Evolutionary conservation across 2,888 invertebrate species (phyloP), one percentile per base, ranked within the genome.

Genomic region (Harpalus rubripes): DNA sequence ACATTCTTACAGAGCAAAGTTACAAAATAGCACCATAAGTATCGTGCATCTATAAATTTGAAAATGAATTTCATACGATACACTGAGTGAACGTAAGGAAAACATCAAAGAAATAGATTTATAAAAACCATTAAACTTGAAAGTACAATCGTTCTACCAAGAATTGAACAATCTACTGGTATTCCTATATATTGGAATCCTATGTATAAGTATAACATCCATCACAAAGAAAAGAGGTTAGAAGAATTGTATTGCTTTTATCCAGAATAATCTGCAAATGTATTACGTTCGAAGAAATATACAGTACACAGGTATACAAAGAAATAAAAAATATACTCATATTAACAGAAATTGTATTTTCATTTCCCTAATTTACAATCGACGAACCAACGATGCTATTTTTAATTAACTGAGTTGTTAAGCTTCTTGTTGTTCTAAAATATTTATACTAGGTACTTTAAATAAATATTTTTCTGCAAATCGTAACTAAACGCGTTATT

Each of bases 71-170:
- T 4, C 12, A 12, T 52, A 22, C 22, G 1, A 22, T 22, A 52
- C 10, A 52, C 8, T 10, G 44, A 4, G 44, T 1, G 6, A 10
- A 10, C 26, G 3, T 7, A 12, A 63, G 12, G 16, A 22, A 63
- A 63, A 63, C 12, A 12, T 63, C 10, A 26, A 63, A 22, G 63
- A 26, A 63, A 4, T 63, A 22, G 26, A 63, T 63, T 26, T 63
- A 18, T 61, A 18, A 2, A 3, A 16, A 61, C 58, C 22, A 16
- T 52, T 63, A 63, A 63, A 26, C 63, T 12, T 26, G 12, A 63
- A 63, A 52, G 44, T 52, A 10, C 32, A 65, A 32, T 12, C 32
- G 8, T 65, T n/a, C 65, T 65, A 65, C 32, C 26, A 65, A 65
- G 10, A 65, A 65, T n/a, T 26, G 10, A 26, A 65, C 39, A 65